Evolutionary conservation across 2,888 invertebrate species (phyloP).

Genomic region (Eupithecia subfuscata): DNA sequence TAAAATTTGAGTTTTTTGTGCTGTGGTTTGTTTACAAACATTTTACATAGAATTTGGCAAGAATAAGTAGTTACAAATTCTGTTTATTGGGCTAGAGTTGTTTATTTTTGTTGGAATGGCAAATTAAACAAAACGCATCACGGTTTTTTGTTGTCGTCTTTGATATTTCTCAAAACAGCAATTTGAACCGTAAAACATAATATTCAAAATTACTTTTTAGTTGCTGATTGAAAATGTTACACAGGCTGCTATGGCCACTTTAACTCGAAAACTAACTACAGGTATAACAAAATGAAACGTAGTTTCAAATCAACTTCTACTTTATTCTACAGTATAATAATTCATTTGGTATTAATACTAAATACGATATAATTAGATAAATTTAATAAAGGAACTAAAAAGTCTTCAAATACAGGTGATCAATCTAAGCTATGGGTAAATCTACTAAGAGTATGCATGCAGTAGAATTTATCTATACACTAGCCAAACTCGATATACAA

Average conservation of each 20-base stretch:
- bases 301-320: constrained; percentile 33
- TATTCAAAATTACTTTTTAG: no score
- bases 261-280: constrained; percentile 4
- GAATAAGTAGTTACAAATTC: neutral
- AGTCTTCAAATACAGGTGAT: constrained; percentile 2
- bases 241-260: neutral
- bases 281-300: constrained; percentile 19
- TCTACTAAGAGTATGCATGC: neutral
- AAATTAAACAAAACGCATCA: no score
- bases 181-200: no score
- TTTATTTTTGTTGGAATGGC: neutral
- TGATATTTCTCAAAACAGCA: no score
- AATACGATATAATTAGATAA: constrained; percentile 8
- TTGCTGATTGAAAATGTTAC: no score
- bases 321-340: constrained; percentile 18
- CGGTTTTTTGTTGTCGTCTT: no score
- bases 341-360: neutral
- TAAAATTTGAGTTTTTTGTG: no score
- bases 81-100: neutral
- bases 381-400: constrained; percentile 12
- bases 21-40: no score
- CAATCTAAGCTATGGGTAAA: neutral
- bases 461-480: neutral
- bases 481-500: no score
- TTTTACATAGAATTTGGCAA: no score